Evolutionary conservation across 2,888 invertebrate species (phyloP), one percentile per base, ranked within the genome.

Genomic region (Chalcosyrphus nemorum): DNA sequence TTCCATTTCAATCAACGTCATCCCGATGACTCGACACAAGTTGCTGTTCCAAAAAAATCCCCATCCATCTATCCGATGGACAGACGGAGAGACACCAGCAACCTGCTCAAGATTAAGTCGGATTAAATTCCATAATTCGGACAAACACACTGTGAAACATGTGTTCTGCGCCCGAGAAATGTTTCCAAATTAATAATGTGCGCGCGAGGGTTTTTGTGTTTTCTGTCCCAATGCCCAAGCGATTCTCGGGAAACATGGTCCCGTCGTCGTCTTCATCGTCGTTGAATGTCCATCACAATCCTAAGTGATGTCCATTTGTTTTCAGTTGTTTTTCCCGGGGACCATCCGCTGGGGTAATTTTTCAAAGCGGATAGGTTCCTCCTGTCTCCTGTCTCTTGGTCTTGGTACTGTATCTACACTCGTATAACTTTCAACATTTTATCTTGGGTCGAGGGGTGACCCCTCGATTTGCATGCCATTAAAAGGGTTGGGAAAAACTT

Each of bases 1-100:
- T 84, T 81, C 81, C 75, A 76, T 75, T 85, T 85, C 81, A 81
- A 85, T 85, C 85, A 85, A 85, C 71, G 85, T 85, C 85, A 85
- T 43, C 74, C 57, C 66, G 41, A 84, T 84, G 84, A 78, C 84
- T 84, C 41, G 80, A 80, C 84, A 65, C 38, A 76, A 50, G 29
- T 29, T 29, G 29, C 1, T 27, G 27, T 27, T 11, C 38, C 50
- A 7, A 72, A 66, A 13, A 19, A 32, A 75, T 59, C 63, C 72
- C 56, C 72, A 78, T 78, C 82, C 78, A 68, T 84, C 82, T 68
- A 59, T 27, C 24, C 56, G 47, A 47, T 65, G 56, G 71, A 54
- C 59, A 52, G 70, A 81, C 66, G 29, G 66, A 81, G 57, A 27
- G 59, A 77, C 76, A 70, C n/a, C n/a, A n/a, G n/a, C n/a, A 52